These are phyloP conservation scores for Phaethon lepturus DNA, from an alignment of 2,113 vertebrate genomes.

Conservation along the genomic window DNA sequence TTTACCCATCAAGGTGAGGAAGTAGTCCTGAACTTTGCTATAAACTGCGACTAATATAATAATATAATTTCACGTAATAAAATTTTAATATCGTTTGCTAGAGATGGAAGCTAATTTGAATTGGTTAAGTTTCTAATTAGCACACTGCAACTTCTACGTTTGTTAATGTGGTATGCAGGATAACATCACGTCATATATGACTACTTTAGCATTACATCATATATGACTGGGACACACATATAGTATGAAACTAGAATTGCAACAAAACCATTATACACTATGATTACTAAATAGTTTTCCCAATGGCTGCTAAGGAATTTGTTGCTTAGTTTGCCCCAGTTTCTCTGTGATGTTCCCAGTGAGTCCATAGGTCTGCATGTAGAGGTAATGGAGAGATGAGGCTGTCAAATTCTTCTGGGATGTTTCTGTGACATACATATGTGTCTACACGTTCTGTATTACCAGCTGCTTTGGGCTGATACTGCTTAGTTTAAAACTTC, in stretches of 20 bases:
- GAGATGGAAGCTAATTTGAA: background rate
- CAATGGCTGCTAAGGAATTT: background rate
- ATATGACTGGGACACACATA: background rate
- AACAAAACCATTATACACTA: background rate
- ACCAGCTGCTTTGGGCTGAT: background rate
- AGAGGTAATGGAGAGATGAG: background rate
- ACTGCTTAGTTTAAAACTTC: background rate
- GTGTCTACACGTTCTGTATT: background rate
- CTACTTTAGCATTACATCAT: accelerated
- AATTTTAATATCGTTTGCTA: background rate
- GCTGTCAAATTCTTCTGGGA: background rate
- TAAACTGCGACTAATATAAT: background rate
- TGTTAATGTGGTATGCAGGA: background rate
- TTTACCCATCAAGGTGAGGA: background rate
- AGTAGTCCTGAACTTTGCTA: background rate
- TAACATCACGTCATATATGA: accelerated
- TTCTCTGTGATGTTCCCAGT: background rate
- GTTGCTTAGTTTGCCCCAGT: background rate
- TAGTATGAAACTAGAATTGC: background rate
- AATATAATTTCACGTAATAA: background rate
- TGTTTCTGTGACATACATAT: background rate
- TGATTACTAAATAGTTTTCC: background rate
- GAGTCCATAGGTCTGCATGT: background rate
- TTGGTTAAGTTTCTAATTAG: background rate
- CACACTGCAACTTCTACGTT: background rate